These are phyloP conservation scores for Lasioglossum morio DNA, from an alignment of 2,888 invertebrate species.

Conservation along the genomic window DNA sequence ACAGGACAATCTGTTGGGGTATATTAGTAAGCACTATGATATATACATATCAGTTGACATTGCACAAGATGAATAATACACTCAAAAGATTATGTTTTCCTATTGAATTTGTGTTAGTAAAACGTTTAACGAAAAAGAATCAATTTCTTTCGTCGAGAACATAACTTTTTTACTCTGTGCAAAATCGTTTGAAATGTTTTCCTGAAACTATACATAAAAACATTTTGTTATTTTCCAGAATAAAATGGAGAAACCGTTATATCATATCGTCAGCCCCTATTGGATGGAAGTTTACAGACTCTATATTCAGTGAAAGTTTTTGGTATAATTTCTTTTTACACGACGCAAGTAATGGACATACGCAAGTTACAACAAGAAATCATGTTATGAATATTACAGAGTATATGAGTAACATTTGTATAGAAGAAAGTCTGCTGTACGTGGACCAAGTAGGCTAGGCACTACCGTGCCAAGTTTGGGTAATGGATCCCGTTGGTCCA, in stretches of 20 bases:
- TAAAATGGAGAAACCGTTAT: constrained; percentile 56
- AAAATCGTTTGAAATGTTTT: neutral
- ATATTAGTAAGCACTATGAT: constrained; percentile 13
- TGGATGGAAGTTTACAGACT: constrained; percentile 44
- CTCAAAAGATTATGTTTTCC: neutral
- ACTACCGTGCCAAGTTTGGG: constrained; percentile 77
- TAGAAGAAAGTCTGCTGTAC: constrained; percentile 69
- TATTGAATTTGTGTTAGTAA: neutral
- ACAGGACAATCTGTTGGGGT: neutral
- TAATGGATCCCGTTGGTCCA: constrained; percentile 96
- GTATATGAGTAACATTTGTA: constrained; percentile 58
- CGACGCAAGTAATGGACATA: constrained; percentile 38
- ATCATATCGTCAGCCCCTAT: constrained; percentile 39
- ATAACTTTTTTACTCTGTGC: neutral
- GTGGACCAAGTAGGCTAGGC: constrained; percentile 73
- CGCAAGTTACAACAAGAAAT: constrained; percentile 55
- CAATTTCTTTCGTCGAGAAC: neutral
- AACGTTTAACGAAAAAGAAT: neutral
- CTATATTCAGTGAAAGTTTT: constrained; percentile 49
- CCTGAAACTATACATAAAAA: neutral
- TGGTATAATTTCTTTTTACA: constrained; percentile 34
- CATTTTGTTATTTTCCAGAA: constrained; percentile 63
- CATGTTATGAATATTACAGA: constrained; percentile 75
- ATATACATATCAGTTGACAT: constrained; percentile 25
- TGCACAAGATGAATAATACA: neutral